A percentile compares a stretch with the other conserved stretches of the same genome.
Conservation (phyloP, 2,888 invertebrate genomes). For the Selenia dentaria region DNA sequence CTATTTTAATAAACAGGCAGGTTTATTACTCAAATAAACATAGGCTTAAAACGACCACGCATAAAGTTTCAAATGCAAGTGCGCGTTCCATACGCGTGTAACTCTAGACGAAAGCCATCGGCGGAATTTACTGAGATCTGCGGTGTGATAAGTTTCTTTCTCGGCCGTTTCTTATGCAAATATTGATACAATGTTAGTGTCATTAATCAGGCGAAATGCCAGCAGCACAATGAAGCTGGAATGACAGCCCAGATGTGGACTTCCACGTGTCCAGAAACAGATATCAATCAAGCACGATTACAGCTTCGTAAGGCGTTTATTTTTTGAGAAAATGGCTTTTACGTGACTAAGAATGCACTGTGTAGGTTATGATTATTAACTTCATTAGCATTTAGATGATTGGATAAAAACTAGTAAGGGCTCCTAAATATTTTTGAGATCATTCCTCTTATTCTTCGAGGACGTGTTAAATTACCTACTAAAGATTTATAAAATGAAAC, state of each 20-base stretch:
- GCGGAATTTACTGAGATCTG: conserved; percentile 58
- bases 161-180: conserved; percentile 82
- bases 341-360: conserved; percentile 16
- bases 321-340: conserved; percentile 32
- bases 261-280: conserved; percentile 45
- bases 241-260: conserved; percentile 46
- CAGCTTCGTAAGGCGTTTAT: conserved; percentile 30
- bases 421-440: no score
- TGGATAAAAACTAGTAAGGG: no score
- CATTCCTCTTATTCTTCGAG: no score
- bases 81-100: conserved; percentile 31
- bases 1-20: conserved; percentile 27
- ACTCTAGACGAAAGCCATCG: conserved; percentile 65
- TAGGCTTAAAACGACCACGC: conserved; percentile 30
- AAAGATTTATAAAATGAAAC: no score
- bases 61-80: conserved; percentile 44
- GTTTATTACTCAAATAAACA: conserved; percentile 30
- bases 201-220: conserved; percentile 77
- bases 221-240: conserved; percentile 56
- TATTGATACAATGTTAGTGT: conserved; percentile 77
- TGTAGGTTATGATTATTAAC: conserved; percentile 20
- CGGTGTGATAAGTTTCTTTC: conserved; percentile 73
- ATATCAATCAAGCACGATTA: conserved; percentile 56
- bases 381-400: no score
- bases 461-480: no score